These are phyloP conservation scores for Drosophila picticornis DNA, from an alignment of 2,888 invertebrate genomes.

Conservation along the genomic window DNA sequence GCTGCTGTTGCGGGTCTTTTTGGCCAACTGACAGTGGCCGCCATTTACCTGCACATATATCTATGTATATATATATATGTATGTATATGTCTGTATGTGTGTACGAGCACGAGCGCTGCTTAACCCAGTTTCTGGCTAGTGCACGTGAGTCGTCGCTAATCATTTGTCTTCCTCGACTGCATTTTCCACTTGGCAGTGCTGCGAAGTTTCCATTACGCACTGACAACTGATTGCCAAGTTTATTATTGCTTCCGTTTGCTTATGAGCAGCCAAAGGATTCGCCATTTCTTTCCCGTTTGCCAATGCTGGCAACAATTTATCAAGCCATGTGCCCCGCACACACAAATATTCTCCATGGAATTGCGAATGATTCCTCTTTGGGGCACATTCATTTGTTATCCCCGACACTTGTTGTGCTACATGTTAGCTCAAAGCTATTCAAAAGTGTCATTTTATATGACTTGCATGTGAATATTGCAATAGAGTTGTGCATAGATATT, in stretches of 20 bases:
- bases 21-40: constrained; percentile 61
- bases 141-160: constrained; percentile 75
- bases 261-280: constrained; percentile 67
- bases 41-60: constrained; percentile 42
- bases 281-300: constrained; percentile 19
- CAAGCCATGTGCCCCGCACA: constrained; percentile 40
- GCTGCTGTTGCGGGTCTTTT: constrained; percentile 58
- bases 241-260: constrained; percentile 77
- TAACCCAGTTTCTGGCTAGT: constrained; percentile 67
- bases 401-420: constrained; percentile 25
- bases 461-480: constrained; percentile 12
- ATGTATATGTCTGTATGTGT: constrained; percentile 10
- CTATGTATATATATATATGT: constrained; percentile 2
- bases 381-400: constrained; percentile 60
- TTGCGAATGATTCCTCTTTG: constrained; percentile 21
- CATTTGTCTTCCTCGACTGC: constrained; percentile 74
- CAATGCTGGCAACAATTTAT: constrained; percentile 61
- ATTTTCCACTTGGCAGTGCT: constrained; percentile 59
- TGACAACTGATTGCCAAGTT: constrained; percentile 79
- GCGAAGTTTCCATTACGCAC: constrained; percentile 76
- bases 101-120: constrained; percentile 66
- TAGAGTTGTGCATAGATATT: neutral
- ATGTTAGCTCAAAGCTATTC: constrained; percentile 32
- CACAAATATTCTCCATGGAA: constrained; percentile 11
- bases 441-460: constrained; percentile 22